Percentiles rank a stretch among this genome's conserved stretches.
Evolutionary conservation across 2,797 vertebrate species (phyloP).

Genomic region (Ataeniobius toweri): DNA sequence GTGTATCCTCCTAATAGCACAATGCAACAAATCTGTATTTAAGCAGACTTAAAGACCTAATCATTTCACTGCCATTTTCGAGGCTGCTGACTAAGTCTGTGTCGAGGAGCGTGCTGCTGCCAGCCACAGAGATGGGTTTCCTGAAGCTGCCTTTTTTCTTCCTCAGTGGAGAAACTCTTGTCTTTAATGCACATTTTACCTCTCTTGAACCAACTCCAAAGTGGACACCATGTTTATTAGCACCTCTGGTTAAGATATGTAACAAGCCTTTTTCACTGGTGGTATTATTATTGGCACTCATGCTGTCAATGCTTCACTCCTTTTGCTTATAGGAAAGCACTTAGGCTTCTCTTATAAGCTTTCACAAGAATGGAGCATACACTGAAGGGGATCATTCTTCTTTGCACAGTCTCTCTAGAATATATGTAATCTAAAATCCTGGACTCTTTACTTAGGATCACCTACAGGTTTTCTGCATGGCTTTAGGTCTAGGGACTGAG

Average conservation of each 20-base stretch:
- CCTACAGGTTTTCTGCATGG: background rate
- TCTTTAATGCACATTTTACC: conserved; percentile 30
- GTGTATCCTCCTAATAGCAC: conserved; percentile 31
- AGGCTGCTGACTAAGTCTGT: conserved; percentile 37
- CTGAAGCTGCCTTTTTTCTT: conserved; percentile 16
- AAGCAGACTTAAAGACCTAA: conserved; percentile 41
- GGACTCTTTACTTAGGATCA: background rate
- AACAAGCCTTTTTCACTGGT: no score
- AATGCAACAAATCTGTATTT: conserved; percentile 45
- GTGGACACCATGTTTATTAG: background rate
- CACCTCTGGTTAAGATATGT: no score
- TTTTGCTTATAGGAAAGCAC: background rate
- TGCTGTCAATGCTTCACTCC: background rate
- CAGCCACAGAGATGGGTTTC: conserved; percentile 13
- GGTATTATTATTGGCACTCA: background rate
- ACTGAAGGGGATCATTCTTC: background rate
- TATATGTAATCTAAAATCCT: background rate
- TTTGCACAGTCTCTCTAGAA: background rate
- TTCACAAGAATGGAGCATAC: background rate
- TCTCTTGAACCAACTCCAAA: background rate
- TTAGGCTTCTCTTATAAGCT: background rate
- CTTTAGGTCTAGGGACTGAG: background rate
- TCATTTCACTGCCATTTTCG: conserved; percentile 19
- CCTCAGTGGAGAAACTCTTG: conserved; percentile 15
- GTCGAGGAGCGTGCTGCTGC: conserved; percentile 12